Percentiles rank a stretch among this genome's conserved stretches.
These are phyloP conservation scores for Chelidonichthys spinosus DNA, from an alignment of 2,797 vertebrate species.

Conservation along the genomic window DNA sequence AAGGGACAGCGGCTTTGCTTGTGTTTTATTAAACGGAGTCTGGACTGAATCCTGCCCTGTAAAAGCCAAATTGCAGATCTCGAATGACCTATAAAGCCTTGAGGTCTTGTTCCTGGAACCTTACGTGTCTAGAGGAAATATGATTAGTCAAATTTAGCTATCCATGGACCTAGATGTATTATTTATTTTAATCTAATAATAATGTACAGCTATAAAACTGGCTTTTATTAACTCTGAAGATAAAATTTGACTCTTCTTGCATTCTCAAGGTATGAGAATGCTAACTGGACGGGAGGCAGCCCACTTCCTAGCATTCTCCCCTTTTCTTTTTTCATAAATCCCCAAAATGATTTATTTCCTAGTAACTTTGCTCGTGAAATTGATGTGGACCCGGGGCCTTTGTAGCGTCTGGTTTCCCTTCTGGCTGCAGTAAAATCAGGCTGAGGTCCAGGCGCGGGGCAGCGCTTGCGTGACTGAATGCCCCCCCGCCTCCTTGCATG, in stretches of 20 bases:
- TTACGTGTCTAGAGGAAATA: conserved; percentile 70
- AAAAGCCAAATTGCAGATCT: conserved; percentile 76
- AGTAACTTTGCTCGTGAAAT: conserved; percentile 80
- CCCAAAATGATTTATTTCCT: conserved; percentile 83
- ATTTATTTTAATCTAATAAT: conserved; percentile 39
- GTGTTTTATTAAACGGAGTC: conserved; percentile 68
- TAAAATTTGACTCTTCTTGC: conserved; percentile 20
- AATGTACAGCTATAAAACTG: conserved; percentile 15
- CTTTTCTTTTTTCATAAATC: conserved; percentile 65
- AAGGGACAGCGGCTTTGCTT: conserved; percentile 47
- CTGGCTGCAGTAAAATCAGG: conserved; percentile 80
- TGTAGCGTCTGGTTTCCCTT: conserved; percentile 80
- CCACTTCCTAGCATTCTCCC: conserved; percentile 1
- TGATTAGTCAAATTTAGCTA: conserved; percentile 66
- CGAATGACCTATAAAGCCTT: conserved; percentile 77
- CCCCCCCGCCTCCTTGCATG: conserved; percentile 49
- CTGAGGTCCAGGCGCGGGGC: conserved; percentile 77
- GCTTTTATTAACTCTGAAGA: conserved; percentile 31
- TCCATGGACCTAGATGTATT: conserved; percentile 19
- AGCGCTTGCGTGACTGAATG: conserved; percentile 83
- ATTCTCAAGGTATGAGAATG: conserved; percentile 24
- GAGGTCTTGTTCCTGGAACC: conserved; percentile 67
- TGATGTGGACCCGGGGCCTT: conserved; percentile 77
- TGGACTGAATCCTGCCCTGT: conserved; percentile 69
- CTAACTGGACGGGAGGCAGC: conserved; percentile 25